Evolutionary conservation across 2,797 vertebrate species (phyloP), one percentile per base, ranked within the genome.

Genomic region (Enteromius afrohamiltoni): DNA sequence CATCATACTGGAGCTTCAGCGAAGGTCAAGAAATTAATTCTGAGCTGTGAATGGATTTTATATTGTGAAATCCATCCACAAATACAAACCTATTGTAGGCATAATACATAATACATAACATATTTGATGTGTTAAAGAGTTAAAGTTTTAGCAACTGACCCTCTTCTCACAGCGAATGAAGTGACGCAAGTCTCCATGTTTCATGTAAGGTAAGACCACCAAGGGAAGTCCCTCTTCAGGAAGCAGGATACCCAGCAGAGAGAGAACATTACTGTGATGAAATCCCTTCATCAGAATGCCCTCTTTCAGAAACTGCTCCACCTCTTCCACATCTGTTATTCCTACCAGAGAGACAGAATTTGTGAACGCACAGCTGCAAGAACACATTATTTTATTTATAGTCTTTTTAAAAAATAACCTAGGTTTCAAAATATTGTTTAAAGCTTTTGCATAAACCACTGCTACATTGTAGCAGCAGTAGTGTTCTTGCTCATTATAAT

Each of bases 261-360:
- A 97, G 71, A 99, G 93, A 19, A 99, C 96, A 14, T 99, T 97
- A 0, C 92, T 93, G 87, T 99, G 98, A 88, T 97, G 93, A 87
- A 99, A 97, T 23, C 93, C 95, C 75, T 98, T 97, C 98, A 99
- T 99, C 79, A 99, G 95, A 89, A 99, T 96, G 42, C 98, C 98
- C 88, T 99, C 98, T 0, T 95, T 95, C 64, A 99, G 93, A 89
- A 99, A 99, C 89, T 97, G 97, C 86, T 98, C 96, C 81, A 98
- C 97, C 79, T 98, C 97, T 71, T 93, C 95, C 21, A 96, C 84
- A 45, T 99, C 97, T 0, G 97, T 97, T 90, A 98, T 99, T 86
- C 97, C 97, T 99, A 90, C 3, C 65, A 69, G 21, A 87, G 17
- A 65, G 10, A 80, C 16, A 47, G 37, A 83, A 58, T 80, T 16